Percentiles rank a stretch among this genome's conserved stretches.
Conservation (phyloP, 2,797 vertebrate genomes). For the Telmatherina bonti region DNA sequence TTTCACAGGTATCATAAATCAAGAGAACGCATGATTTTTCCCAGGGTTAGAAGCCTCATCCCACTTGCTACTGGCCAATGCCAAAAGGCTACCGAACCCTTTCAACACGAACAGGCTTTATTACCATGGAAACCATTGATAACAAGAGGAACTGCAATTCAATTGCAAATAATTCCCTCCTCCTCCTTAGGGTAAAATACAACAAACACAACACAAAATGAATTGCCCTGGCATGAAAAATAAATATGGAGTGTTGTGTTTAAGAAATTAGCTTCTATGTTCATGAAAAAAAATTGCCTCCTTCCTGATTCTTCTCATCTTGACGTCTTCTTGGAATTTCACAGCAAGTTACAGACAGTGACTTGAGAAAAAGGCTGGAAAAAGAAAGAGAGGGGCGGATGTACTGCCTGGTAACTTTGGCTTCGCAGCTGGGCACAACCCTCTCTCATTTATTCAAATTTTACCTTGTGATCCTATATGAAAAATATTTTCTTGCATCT, state of each 20-base stretch:
- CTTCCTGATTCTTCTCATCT: conserved; percentile 51
- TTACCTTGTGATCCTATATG: conserved; percentile 55
- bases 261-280: conserved; percentile 10
- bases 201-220: conserved; percentile 9
- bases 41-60: conserved; percentile 68
- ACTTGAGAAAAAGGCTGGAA: conserved; percentile 44
- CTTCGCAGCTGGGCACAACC: conserved; percentile 50
- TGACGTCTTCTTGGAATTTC: conserved; percentile 76
- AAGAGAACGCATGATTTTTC: conserved; percentile 76
- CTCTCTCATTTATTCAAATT: conserved; percentile 71
- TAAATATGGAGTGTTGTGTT: conserved; percentile 14
- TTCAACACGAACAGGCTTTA: conserved; percentile 21
- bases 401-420: conserved; percentile 58
- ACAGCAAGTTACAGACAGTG: conserved; percentile 73
- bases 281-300: conserved; percentile 30
- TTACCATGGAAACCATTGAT: conserved; percentile 31
- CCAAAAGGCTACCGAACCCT: conserved; percentile 24
- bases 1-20: conserved; percentile 81
- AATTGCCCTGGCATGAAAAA: conserved; percentile 7
- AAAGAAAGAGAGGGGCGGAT: conserved; percentile 26
- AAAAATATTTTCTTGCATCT: conserved; percentile 66
- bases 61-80: conserved; percentile 26
- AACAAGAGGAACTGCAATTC: conserved; percentile 23
- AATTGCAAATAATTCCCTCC: conserved; percentile 24
- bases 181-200: conserved; percentile 10